Conservation (phyloP, 2,888 invertebrate species). For the Limenitis arthemis region DNA sequence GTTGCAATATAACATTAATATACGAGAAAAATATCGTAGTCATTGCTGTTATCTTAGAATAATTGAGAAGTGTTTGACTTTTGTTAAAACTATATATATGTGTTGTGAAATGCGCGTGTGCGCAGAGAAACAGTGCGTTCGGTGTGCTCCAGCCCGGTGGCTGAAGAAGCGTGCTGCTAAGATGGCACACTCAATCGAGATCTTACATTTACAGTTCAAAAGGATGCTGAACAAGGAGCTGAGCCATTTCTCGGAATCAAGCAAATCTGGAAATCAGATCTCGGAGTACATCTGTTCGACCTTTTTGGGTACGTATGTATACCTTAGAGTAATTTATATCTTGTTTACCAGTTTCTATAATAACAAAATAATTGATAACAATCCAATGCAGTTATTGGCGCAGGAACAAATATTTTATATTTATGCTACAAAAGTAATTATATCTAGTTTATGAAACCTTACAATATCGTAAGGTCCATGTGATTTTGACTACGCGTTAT, state of each 20-base stretch:
- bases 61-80: constrained; percentile 19
- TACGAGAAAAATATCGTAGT: not conserved
- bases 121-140: constrained; percentile 56
- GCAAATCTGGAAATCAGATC: constrained; percentile 99
- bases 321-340: not conserved
- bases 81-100: constrained; percentile 17
- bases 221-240: constrained; percentile 99
- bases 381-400: constrained; percentile 1
- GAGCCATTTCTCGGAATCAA: constrained; percentile 98
- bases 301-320: constrained; percentile 93
- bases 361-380: constrained; percentile 13
- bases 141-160: constrained; percentile 53
- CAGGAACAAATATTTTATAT: not conserved
- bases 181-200: constrained; percentile 61
- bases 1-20: not conserved
- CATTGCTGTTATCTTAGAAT: not conserved
- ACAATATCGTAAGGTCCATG: too few species aligned
- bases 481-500: too few species aligned
- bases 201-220: constrained; percentile 89
- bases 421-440: not conserved
- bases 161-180: constrained; percentile 46
- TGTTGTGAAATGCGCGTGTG: constrained; percentile 61
- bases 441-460: too few species aligned
- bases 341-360: constrained; percentile 8
- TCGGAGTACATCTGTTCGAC: constrained; percentile 99